A percentile compares a stretch with the other conserved stretches of the same genome.
phyloP scores from a whole-genome alignment of 2,797 vertebrate species.

The Decapterus maruadsi region DNA sequence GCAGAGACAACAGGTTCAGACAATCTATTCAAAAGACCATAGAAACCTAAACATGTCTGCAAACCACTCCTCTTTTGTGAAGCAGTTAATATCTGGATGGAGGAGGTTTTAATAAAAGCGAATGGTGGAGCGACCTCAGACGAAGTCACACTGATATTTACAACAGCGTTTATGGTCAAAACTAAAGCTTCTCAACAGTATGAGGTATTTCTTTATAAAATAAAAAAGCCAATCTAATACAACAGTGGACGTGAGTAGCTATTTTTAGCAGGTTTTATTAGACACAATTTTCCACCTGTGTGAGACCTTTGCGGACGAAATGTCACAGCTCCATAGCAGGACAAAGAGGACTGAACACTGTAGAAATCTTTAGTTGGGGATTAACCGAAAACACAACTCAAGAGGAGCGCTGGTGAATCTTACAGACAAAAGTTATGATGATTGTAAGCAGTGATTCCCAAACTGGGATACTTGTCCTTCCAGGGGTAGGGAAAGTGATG shows the following conservation, averaged over 20 bases:
- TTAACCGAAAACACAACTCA: too few relatives aligned
- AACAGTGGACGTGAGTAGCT: too few relatives aligned
- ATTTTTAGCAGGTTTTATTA: background rate
- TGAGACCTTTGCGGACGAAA: background rate
- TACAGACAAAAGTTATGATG: too few relatives aligned
- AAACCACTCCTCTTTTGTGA: background rate
- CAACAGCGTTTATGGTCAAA: background rate
- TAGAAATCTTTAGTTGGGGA: too few relatives aligned
- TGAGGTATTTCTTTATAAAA: too few relatives aligned
- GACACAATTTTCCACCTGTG: background rate
- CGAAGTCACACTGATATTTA: too few relatives aligned
- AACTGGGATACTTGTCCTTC: too few relatives aligned
- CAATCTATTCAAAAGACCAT: background rate
- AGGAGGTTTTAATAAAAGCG: too few relatives aligned
- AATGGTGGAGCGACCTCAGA: background rate
- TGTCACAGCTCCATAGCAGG: background rate
- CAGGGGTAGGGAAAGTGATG: too few relatives aligned
- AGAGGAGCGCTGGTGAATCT: too few relatives aligned
- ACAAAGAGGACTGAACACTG: background rate
- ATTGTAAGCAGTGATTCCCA: too few relatives aligned
- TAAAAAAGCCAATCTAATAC: background rate
- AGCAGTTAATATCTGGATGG: background rate
- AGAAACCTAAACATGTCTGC: background rate
- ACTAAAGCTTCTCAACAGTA: background rate
- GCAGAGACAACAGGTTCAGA: background rate